Evolutionary conservation across 1,140 invertebrate genomes (phyloP).

Genomic region (Xylocopa sonorina): DNA sequence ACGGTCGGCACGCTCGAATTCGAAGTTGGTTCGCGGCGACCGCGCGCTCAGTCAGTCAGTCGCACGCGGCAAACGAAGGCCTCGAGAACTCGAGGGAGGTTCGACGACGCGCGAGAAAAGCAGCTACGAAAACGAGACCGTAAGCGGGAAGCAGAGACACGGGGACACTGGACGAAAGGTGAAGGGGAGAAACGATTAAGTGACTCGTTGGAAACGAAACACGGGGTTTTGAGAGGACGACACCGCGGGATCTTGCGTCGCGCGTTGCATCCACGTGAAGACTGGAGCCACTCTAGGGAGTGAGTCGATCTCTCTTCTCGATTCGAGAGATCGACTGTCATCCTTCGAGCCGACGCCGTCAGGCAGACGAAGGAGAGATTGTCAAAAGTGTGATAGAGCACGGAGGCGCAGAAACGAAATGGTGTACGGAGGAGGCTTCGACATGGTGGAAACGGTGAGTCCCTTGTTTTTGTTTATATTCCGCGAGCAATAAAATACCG

Average conservation of each 20-base stretch:
- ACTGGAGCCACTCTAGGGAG: constrained; percentile 31
- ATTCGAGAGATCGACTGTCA: constrained; percentile 55
- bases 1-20: constrained; percentile 43
- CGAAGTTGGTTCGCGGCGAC: constrained; percentile 47
- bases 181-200: not conserved
- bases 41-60: constrained; percentile 61
- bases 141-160: not conserved
- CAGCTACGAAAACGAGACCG: not conserved
- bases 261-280: constrained; percentile 32
- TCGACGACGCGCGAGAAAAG: constrained; percentile 41
- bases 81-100: constrained; percentile 48
- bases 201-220: not conserved
- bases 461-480: constrained; percentile 16
- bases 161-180: constrained; percentile 5
- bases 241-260: constrained; percentile 13
- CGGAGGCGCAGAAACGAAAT: constrained; percentile 53
- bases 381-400: constrained; percentile 50
- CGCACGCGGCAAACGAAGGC: constrained; percentile 59
- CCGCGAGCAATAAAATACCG: not conserved
- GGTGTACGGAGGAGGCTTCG: constrained; percentile 76
- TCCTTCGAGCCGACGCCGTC: constrained; percentile 15
- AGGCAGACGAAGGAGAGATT: not conserved
- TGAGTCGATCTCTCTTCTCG: constrained; percentile 53
- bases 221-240: not conserved
- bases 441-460: constrained; percentile 79